A percentile compares a stretch with the other conserved stretches of the same genome.
phyloP scores from a whole-genome alignment of 2,113 vertebrate genomes.

The Microtus pennsylvanicus region DNA sequence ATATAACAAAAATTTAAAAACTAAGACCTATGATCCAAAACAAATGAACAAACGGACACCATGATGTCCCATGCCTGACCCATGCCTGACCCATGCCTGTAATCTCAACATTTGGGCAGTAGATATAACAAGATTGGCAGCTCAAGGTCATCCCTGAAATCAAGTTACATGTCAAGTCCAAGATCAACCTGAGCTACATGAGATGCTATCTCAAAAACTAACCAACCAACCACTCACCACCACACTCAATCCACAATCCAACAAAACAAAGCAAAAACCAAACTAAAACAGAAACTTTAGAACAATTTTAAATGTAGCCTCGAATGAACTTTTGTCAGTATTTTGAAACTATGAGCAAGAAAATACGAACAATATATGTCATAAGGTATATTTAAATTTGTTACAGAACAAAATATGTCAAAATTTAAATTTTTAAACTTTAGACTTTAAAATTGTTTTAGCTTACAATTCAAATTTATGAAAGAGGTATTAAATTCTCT shows the following conservation, averaged over 20 bases:
- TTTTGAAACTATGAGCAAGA: constrained; percentile 33
- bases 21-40: not conserved
- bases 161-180: not conserved
- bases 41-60: not conserved
- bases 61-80: not conserved
- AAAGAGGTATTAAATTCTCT: constrained; percentile 39
- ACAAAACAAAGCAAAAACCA: constrained; percentile 62
- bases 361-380: constrained; percentile 49
- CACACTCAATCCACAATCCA: constrained; percentile 36
- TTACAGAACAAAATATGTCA: not conserved
- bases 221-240: not conserved
- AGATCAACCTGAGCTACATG: not conserved
- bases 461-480: constrained; percentile 28
- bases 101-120: not conserved
- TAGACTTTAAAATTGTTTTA: constrained; percentile 54
- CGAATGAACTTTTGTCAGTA: constrained; percentile 47
- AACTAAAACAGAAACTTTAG: not conserved
- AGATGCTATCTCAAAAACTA: not conserved
- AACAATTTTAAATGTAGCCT: constrained; percentile 23
- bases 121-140: not conserved
- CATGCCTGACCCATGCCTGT: not conserved
- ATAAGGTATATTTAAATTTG: constrained; percentile 57
- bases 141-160: not conserved
- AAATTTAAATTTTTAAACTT: constrained; percentile 60
- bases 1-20: not conserved